Conservation (phyloP, 1,140 invertebrate species). For the Drosophila nigromelanica region DNA sequence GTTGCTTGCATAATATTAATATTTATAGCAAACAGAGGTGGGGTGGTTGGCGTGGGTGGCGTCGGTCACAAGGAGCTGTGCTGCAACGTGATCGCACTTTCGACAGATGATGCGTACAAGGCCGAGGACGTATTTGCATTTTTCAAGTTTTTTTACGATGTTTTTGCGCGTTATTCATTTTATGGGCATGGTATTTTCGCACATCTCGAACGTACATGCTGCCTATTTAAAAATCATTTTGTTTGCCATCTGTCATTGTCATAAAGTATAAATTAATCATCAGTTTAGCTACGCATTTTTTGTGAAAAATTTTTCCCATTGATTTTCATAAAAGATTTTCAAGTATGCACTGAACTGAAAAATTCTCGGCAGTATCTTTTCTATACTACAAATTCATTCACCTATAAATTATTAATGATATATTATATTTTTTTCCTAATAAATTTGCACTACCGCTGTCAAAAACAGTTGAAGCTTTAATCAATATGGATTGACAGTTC, state of each 20-base stretch:
- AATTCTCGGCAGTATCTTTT: conserved; percentile 29
- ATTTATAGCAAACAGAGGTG: conserved; percentile 14
- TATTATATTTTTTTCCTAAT: conserved; percentile 47
- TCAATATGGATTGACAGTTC: conserved; percentile 16
- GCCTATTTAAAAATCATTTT: conserved; percentile 12
- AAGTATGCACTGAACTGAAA: conserved; percentile 63
- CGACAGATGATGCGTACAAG: conserved; percentile 68
- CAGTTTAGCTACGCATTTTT: conserved; percentile 56
- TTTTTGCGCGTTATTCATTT: neutral
- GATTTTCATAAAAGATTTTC: conserved; percentile 42
- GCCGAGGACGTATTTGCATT: conserved; percentile 22
- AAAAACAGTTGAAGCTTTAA: conserved; percentile 36
- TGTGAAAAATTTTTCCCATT: conserved; percentile 23
- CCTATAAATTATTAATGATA: conserved; percentile 77
- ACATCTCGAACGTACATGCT: neutral
- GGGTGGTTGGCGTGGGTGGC: neutral
- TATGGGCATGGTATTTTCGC: conserved; percentile 1
- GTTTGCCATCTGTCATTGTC: conserved; percentile 59
- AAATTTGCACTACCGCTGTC: conserved; percentile 44
- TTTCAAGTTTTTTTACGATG: conserved; percentile 4
- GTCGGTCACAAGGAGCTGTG: neutral
- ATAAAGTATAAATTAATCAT: conserved; percentile 77
- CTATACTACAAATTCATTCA: conserved; percentile 55
- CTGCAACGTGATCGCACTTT: conserved; percentile 16
- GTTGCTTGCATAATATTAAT: conserved; percentile 72